Evolutionary conservation across 2,113 vertebrate species (phyloP), one percentile per base, ranked within the genome.

Genomic region (Hiodon alosoides): DNA sequence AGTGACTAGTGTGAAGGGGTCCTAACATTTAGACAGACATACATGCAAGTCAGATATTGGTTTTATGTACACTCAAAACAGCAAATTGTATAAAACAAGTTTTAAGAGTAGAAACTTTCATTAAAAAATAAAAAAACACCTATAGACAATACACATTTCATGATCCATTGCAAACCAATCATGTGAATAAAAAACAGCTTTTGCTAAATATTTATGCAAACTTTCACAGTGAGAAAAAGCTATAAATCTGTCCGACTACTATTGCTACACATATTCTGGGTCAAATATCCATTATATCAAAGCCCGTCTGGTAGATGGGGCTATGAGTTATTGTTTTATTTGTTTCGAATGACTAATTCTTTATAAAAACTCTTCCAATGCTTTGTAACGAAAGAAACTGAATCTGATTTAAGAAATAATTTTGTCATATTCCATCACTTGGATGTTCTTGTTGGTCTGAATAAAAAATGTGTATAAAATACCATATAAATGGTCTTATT

Each of bases 181-280:
- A 57, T 61, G 46, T 51, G 70, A 13, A 61, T 72, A 72, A 11
- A 61, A 58, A 9, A 51, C 17, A 13, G 13, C n/a, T 61, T 50
- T 51, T 31, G 11, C 50, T 9, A 11, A 52, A 60, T 52, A 72
- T 55, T 51, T 51, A 72, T 72, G 47, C 71, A 72, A 62, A 72
- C 48, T 62, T 72, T 72, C 59, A 72, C 71, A 72, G 57, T 72
- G 47, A 72, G 57, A 59, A 72, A 51, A 17, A 17, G 51, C 57
- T 48, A n/a, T 72, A 67, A 47, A 55, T 52, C 14, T 16, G 10
- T 60, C 31, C 3, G 13, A 71, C 4, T 17, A 58, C 50, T 71
- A 71, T 71, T 71, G 70, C 70, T 72, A 58, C 71, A 62, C 51
- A 62, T 47, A 47, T 9, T 67, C 4, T 50, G 48, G 59, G 8